Evolutionary conservation across 1,140 invertebrate genomes (phyloP).

Genomic region (Apis mellifera): Amel_HAv3.1 CM009939.2:6810501-6811000

Average conservation of each 20-base stretch:
- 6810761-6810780: conserved; percentile 14
- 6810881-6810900: conserved; percentile 22
- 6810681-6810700: too few relatives aligned
- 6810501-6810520: too few relatives aligned
- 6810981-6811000: neutral
- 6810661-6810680: too few relatives aligned
- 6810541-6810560: too few relatives aligned
- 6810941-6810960: conserved; percentile 32
- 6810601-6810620: too few relatives aligned
- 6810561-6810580: too few relatives aligned
- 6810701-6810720: neutral
- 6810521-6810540: too few relatives aligned
- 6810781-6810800: neutral
- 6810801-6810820: conserved; percentile 12
- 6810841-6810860: conserved; percentile 43
- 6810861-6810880: conserved; percentile 57
- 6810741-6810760: neutral
- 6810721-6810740: neutral
- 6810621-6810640: too few relatives aligned
- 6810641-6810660: too few relatives aligned
- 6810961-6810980: neutral
- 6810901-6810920: conserved; percentile 37
- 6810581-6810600: too few relatives aligned
- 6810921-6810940: conserved; percentile 43
- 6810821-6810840: conserved; percentile 25